Evolutionary conservation across 2,797 vertebrate species (phyloP).

Genomic region (Phylloscopus collybita): DNA sequence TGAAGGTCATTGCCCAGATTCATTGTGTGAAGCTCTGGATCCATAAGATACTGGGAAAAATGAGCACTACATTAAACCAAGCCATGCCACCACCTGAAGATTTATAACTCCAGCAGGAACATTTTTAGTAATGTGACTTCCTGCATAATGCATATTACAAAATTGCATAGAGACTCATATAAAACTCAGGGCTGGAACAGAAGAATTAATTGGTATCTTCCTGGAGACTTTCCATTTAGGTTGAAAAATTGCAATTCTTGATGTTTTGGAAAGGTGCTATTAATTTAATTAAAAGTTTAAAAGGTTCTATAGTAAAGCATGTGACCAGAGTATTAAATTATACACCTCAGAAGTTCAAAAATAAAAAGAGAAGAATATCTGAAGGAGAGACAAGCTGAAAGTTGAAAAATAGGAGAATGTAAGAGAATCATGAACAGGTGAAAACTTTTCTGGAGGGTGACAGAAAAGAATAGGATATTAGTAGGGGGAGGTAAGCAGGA

Average conservation of each 20-base stretch:
- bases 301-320: neutral
- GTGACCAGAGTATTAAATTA: neutral
- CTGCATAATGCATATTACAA: slow-evolving; percentile 34
- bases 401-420: neutral
- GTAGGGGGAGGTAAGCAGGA: neutral
- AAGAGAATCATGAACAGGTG: neutral
- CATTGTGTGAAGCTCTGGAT: neutral
- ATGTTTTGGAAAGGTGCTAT: slow-evolving; percentile 25
- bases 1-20: slow-evolving; percentile 22
- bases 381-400: neutral
- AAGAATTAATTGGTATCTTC: slow-evolving; percentile 32
- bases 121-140: slow-evolving; percentile 27
- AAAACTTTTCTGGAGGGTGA: neutral
- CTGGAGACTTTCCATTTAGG: neutral
- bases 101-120: slow-evolving; percentile 45
- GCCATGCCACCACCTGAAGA: neutral
- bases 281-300: slow-evolving; percentile 25
- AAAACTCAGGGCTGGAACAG: neutral
- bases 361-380: neutral
- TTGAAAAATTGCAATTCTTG: slow-evolving; percentile 4
- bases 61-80: neutral
- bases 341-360: neutral
- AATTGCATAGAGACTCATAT: neutral
- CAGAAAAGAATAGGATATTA: neutral
- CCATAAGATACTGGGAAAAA: neutral